A percentile compares a stretch with the other conserved stretches of the same genome.
Conservation (phyloP, 2,888 invertebrate species). For the Thereva unica region DNA sequence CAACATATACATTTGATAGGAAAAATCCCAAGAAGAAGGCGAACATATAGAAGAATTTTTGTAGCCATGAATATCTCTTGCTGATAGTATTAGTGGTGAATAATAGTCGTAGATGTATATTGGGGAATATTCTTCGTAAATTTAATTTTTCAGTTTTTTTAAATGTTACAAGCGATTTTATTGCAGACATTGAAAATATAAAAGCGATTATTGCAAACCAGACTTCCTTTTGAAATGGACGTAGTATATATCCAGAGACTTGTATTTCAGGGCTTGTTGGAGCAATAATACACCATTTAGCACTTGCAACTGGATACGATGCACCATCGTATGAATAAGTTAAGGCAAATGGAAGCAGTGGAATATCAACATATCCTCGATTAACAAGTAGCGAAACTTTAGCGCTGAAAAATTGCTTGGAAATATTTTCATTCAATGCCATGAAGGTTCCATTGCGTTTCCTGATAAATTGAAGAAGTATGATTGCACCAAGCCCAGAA, state of each 20-base stretch:
- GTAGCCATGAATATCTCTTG: not conserved
- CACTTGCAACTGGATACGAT: slow-evolving; percentile 6
- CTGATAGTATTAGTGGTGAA: slow-evolving; percentile 14
- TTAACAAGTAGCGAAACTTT: not conserved
- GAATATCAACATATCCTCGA: slow-evolving; percentile 13
- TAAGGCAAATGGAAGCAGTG: slow-evolving; percentile 29
- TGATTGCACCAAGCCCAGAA: slow-evolving; percentile 19
- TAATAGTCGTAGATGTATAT: slow-evolving; percentile 21
- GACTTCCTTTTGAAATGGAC: slow-evolving; percentile 18
- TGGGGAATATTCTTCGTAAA: slow-evolving; percentile 20
- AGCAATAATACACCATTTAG: slow-evolving; percentile 4
- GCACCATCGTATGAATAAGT: not conserved
- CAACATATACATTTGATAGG: slow-evolving; percentile 48
- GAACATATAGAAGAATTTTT: not conserved
- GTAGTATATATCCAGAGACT: slow-evolving; percentile 14
- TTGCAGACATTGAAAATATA: slow-evolving; percentile 21
- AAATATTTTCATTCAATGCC: not conserved
- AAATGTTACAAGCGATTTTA: not conserved
- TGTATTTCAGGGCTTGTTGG: slow-evolving; percentile 7
- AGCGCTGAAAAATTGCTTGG: slow-evolving; percentile 3
- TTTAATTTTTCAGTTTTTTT: slow-evolving; percentile 11
- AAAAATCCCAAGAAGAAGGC: slow-evolving; percentile 45
- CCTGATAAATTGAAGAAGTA: slow-evolving; percentile 12
- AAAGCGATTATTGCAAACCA: slow-evolving; percentile 13
- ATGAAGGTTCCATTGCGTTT: slow-evolving; percentile 27